Conservation (phyloP, 2,113 vertebrate species). For the Etheostoma spectabile region DNA sequence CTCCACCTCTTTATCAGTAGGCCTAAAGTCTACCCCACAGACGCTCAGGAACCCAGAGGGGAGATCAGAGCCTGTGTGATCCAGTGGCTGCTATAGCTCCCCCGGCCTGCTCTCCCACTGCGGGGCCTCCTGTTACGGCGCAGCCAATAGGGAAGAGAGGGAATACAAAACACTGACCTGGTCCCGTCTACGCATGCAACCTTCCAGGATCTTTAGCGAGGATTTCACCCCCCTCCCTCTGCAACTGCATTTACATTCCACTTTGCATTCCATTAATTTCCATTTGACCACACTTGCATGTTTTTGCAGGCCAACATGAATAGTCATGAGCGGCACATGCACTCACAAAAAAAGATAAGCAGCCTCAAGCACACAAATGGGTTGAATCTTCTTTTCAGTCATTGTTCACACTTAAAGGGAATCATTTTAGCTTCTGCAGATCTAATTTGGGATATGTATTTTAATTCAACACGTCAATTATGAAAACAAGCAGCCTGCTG, state of each 20-base stretch:
- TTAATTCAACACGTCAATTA: not conserved
- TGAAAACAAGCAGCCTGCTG: not conserved
- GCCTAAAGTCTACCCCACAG: conserved; percentile 61
- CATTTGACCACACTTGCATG: conserved; percentile 63
- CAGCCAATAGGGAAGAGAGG: conserved; percentile 34
- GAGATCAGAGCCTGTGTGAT: conserved; percentile 77
- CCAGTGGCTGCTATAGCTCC: conserved; percentile 70
- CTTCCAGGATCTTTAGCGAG: conserved; percentile 20
- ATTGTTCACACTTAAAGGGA: conserved; percentile 5
- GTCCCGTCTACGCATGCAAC: conserved; percentile 20
- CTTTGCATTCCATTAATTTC: conserved; percentile 70
- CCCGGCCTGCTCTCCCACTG: conserved; percentile 55
- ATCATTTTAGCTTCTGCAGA: conserved; percentile 12
- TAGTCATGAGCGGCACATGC: conserved; percentile 56
- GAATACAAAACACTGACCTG: conserved; percentile 56
- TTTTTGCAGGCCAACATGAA: conserved; percentile 52
- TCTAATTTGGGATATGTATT: conserved; percentile 19
- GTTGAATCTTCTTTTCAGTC: conserved; percentile 16
- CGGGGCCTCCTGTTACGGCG: conserved; percentile 56
- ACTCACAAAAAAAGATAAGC: not conserved
- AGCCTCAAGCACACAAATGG: not conserved
- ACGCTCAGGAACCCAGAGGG: conserved; percentile 60
- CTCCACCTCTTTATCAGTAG: conserved; percentile 64
- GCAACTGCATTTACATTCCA: conserved; percentile 60
- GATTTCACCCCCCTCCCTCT: conserved; percentile 5